These are phyloP conservation scores for Lasiurus cinereus DNA, from an alignment of 2,113 vertebrate species.

Conservation along the genomic window DNA sequence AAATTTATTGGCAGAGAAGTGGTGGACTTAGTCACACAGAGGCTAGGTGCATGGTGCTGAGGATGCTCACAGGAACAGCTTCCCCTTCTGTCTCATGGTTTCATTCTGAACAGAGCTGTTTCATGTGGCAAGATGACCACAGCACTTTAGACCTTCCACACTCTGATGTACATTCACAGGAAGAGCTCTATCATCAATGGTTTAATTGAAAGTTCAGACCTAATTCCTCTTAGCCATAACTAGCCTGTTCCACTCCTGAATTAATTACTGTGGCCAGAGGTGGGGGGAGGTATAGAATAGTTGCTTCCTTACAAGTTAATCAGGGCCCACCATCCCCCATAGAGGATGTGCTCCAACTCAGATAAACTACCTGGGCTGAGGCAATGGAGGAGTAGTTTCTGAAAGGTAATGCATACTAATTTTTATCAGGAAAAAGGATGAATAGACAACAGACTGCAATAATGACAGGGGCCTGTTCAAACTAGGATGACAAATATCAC, in stretches of 20 bases:
- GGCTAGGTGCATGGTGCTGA: neutral
- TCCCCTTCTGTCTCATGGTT: neutral
- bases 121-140: neutral
- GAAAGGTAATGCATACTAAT: constrained; percentile 6
- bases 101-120: neutral
- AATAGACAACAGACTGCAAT: neutral
- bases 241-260: neutral
- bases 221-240: neutral
- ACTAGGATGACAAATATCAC: neutral
- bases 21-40: neutral
- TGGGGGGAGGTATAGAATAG: neutral
- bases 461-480: constrained; percentile 22
- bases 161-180: neutral
- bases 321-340: neutral
- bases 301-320: neutral
- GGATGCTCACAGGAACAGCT: neutral
- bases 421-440: neutral
- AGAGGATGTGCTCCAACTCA: neutral
- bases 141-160: neutral
- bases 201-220: neutral
- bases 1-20: neutral
- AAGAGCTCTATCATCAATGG: neutral
- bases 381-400: neutral
- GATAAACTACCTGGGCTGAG: neutral
- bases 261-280: neutral